Conservation (phyloP, 2,797 vertebrate species). For the Sardinella longiceps region DNA sequence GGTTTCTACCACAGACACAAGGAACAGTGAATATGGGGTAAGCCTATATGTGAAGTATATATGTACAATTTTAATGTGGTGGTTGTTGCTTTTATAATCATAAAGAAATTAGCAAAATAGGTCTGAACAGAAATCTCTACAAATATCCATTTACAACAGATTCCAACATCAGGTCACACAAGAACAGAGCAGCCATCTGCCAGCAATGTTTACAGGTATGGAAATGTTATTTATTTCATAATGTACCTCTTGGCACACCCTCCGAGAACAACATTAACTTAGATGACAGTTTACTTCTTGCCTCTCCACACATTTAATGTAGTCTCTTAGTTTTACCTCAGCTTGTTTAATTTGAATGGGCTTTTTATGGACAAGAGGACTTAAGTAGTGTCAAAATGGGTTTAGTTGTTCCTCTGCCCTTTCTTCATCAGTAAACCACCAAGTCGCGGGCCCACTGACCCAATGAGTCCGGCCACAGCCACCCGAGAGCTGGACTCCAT, state of each 20-base stretch:
- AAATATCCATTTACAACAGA: neutral
- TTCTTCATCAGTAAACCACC: constrained; percentile 63
- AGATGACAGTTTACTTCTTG: neutral
- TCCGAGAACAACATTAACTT: neutral
- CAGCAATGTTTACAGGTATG: constrained; percentile 20
- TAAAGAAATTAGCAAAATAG: neutral
- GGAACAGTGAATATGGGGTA: neutral
- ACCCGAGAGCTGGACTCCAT: constrained; percentile 74
- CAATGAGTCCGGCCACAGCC: constrained; percentile 58
- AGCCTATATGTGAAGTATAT: neutral
- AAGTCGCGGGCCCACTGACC: constrained; percentile 53
- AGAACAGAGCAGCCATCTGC: constrained; percentile 3
- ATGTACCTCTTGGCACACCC: neutral
- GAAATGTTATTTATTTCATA: neutral
- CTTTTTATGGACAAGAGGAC: neutral
- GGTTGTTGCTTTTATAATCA: neutral
- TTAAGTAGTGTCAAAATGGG: neutral
- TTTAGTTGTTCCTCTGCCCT: neutral
- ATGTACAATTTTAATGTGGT: neutral
- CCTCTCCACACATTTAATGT: neutral
- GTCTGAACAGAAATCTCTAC: neutral
- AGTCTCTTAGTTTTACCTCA: neutral
- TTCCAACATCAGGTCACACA: neutral
- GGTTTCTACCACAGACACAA: neutral
- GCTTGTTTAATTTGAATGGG: too few species aligned